Evolutionary conservation across 2,888 invertebrate species (phyloP).

Genomic region (Thera obeliscata): DNA sequence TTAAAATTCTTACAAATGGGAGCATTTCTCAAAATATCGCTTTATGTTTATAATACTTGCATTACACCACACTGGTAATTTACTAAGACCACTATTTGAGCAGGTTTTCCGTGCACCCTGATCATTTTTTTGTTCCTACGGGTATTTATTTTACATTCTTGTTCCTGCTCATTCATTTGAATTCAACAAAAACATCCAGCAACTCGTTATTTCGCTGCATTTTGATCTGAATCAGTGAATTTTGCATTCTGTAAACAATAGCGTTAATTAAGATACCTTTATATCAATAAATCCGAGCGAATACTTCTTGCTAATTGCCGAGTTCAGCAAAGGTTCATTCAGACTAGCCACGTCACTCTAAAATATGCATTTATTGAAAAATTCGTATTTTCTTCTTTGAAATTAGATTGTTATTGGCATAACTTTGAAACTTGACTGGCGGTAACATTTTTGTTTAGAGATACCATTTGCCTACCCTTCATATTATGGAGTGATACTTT

Average conservation of each 20-base stretch:
- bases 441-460: background rate
- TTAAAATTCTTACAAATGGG: too few relatives aligned
- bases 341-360: conserved; percentile 45
- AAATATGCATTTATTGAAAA: conserved; percentile 55
- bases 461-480: background rate
- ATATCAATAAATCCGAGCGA: conserved; percentile 70
- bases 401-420: background rate
- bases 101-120: conserved; percentile 23
- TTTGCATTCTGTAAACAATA: conserved; percentile 27
- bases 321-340: conserved; percentile 58
- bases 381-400: background rate
- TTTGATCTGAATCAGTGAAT: conserved; percentile 27
- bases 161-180: conserved; percentile 26
- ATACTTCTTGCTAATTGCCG: conserved; percentile 75
- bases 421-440: too few relatives aligned
- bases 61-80: background rate
- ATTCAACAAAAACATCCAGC: conserved; percentile 33
- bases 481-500: background rate
- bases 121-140: conserved; percentile 31
- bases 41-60: too few relatives aligned
- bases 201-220: conserved; percentile 30
- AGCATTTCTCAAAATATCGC: too few relatives aligned
- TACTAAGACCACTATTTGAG: background rate
- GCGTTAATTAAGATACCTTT: conserved; percentile 66
- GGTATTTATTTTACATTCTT: conserved; percentile 1